Percentiles rank a stretch among this genome's conserved stretches.
phyloP scores from a whole-genome alignment of 2,888 invertebrate species.

The Hemaris fuciformis region DNA sequence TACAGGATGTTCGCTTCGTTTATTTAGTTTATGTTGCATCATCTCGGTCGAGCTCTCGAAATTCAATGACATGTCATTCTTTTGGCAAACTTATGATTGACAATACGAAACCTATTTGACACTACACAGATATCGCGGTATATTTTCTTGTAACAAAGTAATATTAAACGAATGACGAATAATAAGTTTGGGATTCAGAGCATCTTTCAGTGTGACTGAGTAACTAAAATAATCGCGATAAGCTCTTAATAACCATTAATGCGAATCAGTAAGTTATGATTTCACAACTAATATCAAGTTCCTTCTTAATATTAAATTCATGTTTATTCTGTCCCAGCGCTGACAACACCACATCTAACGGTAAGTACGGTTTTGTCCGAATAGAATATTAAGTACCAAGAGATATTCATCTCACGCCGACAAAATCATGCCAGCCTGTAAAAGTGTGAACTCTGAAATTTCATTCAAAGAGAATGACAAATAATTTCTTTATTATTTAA shows the following conservation, averaged over 20 bases:
- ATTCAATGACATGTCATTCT: conserved; percentile 4
- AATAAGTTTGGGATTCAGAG: neutral
- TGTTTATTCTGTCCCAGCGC: too few species aligned
- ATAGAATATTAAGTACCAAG: too few species aligned
- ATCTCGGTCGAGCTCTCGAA: neutral
- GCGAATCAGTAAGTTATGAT: too few species aligned
- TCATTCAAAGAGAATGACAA: neutral
- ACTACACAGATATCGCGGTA: neutral
- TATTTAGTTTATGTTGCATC: neutral
- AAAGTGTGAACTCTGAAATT: neutral
- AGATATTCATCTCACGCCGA: too few species aligned
- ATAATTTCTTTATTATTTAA: neutral
- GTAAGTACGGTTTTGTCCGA: too few species aligned
- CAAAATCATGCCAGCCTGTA: too few species aligned
- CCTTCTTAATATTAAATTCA: too few species aligned
- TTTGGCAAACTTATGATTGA: neutral
- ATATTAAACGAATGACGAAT: neutral
- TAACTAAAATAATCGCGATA: too few species aligned
- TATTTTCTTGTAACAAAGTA: neutral
- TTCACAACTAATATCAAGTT: too few species aligned
- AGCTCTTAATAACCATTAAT: too few species aligned
- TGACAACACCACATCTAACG: too few species aligned
- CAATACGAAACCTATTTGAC: neutral
- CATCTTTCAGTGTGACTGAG: too few species aligned
- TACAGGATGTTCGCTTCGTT: neutral